Conservation (phyloP, 2,888 invertebrate species). For the Creontiades dilutus region DNA sequence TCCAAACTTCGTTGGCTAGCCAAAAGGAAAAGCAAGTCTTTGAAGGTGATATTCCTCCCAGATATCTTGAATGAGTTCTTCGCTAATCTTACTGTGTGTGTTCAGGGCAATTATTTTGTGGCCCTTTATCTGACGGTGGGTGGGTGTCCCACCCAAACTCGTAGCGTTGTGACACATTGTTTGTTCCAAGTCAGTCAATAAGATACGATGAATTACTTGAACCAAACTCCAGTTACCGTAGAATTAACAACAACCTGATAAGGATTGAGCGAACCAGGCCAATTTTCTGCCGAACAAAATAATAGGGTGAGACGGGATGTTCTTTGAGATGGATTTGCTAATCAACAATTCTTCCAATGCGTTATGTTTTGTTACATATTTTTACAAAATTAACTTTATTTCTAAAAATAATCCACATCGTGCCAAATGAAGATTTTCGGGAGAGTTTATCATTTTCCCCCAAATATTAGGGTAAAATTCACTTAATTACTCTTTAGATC, state of each 20-base stretch:
- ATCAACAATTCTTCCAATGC: too few relatives aligned
- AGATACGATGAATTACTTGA: not conserved
- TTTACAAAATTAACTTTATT: too few relatives aligned
- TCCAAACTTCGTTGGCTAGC: too few relatives aligned
- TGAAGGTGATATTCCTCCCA: not conserved
- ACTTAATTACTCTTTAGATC: too few relatives aligned
- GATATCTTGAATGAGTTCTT: not conserved
- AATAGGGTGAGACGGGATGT: too few relatives aligned
- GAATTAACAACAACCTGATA: slow-evolving; percentile 3
- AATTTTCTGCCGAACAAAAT: not conserved
- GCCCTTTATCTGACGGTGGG: too few relatives aligned
- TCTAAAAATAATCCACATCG: too few relatives aligned
- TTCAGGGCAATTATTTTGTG: not conserved
- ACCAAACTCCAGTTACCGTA: not conserved
- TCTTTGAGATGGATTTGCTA: too few relatives aligned
- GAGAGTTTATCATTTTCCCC: too few relatives aligned
- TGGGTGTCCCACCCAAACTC: not conserved
- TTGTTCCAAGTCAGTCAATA: not conserved
- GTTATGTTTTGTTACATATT: too few relatives aligned
- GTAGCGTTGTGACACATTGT: not conserved
- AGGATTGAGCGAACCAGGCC: not conserved
- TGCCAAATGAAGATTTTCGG: too few relatives aligned
- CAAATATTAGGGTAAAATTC: too few relatives aligned
- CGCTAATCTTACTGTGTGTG: not conserved
- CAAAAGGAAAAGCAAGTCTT: not conserved